These are phyloP conservation scores for Coleophora flavipennella DNA, from an alignment of 2,888 invertebrate genomes.

Conservation along the genomic window DNA sequence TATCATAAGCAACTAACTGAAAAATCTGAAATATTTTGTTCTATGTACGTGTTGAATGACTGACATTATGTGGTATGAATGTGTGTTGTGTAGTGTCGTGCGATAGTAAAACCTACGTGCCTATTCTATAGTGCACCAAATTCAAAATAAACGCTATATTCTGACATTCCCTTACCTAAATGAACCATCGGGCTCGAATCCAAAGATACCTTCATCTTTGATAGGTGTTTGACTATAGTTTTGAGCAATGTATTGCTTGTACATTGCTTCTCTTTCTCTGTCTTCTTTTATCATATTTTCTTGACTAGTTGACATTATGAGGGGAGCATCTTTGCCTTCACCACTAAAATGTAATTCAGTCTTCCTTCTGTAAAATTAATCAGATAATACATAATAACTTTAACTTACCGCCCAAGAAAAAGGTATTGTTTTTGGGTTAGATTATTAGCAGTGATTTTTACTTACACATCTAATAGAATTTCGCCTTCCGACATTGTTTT, in stretches of 20 bases:
- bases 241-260: constrained; percentile 53
- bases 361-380: constrained; percentile 48
- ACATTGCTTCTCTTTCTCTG: constrained; percentile 56
- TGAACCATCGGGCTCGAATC: constrained; percentile 65
- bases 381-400: neutral
- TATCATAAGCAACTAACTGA: no score
- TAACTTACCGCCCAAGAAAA: no score
- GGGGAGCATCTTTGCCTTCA: constrained; percentile 62
- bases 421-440: neutral
- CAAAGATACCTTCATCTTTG: constrained; percentile 73
- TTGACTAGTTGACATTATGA: constrained; percentile 74
- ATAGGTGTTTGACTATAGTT: constrained; percentile 73
- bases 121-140: constrained; percentile 1
- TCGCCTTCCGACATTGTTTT: constrained; percentile 88
- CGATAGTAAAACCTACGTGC: constrained; percentile 16
- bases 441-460: constrained; percentile 12
- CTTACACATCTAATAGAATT: constrained; percentile 76
- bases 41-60: constrained; percentile 8
- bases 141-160: neutral
- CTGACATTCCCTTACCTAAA: constrained; percentile 44
- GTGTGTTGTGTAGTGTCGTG: constrained; percentile 16
- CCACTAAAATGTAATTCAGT: constrained; percentile 56
- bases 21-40: no score
- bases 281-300: constrained; percentile 73
- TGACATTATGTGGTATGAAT: constrained; percentile 15